Conservation (phyloP, 2,113 vertebrate species). For the Callipepla californica region DNA sequence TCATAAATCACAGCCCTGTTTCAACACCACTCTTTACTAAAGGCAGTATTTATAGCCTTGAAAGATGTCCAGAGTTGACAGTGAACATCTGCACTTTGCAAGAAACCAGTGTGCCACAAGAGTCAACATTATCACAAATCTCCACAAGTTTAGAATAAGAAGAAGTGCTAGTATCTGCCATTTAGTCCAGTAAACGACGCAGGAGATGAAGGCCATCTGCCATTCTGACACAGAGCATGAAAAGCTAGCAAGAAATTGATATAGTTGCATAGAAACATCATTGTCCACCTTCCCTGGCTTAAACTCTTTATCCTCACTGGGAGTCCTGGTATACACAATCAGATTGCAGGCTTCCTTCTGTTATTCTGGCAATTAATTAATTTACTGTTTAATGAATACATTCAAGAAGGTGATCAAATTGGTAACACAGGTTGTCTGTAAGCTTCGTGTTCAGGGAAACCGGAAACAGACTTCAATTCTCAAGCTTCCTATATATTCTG, state of each 20-base stretch:
- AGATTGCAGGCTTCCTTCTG: neutral
- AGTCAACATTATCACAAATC: neutral
- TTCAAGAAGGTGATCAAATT: neutral
- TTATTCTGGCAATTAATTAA: neutral
- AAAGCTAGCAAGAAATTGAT: neutral
- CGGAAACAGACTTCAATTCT: neutral
- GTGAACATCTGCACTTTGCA: slow-evolving; percentile 42
- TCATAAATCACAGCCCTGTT: neutral
- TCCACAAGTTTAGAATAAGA: neutral
- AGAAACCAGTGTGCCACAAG: neutral
- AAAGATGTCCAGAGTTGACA: slow-evolving; percentile 59
- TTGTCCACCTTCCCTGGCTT: neutral
- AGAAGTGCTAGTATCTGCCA: neutral
- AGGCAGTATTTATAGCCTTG: slow-evolving; percentile 33
- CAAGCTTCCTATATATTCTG: neutral
- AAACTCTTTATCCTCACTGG: neutral
- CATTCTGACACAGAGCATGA: neutral
- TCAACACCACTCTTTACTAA: slow-evolving; percentile 11
- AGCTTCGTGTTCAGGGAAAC: neutral
- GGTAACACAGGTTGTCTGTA: neutral
- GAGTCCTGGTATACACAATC: fast-evolving
- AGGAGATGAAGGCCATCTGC: neutral
- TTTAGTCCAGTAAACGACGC: neutral
- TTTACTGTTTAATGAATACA: neutral
- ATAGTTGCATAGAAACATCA: neutral